These are phyloP conservation scores for Drosophila greeni DNA, from an alignment of 2,888 invertebrate species.

Conservation along the genomic window DNA sequence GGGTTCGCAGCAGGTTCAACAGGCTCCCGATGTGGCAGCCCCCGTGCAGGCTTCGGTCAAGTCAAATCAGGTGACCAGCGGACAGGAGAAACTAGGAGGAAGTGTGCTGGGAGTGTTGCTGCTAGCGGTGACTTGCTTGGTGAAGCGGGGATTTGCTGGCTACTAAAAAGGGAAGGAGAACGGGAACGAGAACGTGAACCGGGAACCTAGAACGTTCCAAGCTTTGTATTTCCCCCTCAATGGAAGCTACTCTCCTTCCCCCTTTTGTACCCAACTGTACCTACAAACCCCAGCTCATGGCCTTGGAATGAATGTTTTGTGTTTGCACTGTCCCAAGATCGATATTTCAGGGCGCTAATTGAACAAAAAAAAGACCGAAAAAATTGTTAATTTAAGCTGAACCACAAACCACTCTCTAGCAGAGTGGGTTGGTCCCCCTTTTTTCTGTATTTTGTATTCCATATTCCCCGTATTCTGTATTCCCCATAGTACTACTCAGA, in stretches of 20 bases:
- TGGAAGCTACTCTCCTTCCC: constrained; percentile 1
- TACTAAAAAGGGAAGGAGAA: background rate
- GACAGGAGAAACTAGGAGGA: background rate
- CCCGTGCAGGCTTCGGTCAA: constrained; percentile 67
- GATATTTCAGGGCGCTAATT: constrained; percentile 34
- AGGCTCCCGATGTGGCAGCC: constrained; percentile 51
- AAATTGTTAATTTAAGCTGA: constrained; percentile 24
- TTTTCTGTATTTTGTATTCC: background rate
- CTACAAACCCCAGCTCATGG: constrained; percentile 13
- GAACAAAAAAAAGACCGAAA: constrained; percentile 13
- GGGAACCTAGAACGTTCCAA: constrained; percentile 14
- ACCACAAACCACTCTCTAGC: constrained; percentile 17
- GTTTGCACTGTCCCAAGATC: constrained; percentile 26
- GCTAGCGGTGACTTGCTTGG: constrained; percentile 7
- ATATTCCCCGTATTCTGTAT: background rate
- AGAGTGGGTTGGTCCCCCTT: background rate
- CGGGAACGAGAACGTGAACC: too few species aligned
- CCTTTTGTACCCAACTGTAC: constrained; percentile 18
- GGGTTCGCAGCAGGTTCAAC: constrained; percentile 57
- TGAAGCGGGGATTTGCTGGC: constrained; percentile 17
- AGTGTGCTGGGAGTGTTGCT: background rate
- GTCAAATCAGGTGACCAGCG: constrained; percentile 33
- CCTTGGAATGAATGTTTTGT: constrained; percentile 9
- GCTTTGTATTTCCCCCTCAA: background rate
- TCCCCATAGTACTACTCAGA: background rate